Evolutionary conservation across 2,888 invertebrate species (phyloP).

Genomic region (Plebejus melissa): DNA sequence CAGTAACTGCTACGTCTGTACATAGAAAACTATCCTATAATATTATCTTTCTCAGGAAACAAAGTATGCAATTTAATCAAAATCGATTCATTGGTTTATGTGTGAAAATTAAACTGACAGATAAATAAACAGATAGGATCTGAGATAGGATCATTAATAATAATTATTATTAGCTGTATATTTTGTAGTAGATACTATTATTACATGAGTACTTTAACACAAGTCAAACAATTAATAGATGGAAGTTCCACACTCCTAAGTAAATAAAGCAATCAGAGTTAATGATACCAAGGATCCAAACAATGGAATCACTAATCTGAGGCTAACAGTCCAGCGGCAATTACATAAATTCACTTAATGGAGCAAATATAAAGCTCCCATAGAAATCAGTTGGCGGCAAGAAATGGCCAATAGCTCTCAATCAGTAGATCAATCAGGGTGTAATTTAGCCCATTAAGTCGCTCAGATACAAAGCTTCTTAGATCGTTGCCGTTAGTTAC

Average conservation of each 20-base stretch:
- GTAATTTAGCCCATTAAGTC: constrained; percentile 32
- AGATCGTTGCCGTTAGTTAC: constrained; percentile 18
- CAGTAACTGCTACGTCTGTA: too few species aligned
- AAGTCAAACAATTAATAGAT: neutral
- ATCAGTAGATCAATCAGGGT: constrained; percentile 34
- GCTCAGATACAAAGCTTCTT: constrained; percentile 21
- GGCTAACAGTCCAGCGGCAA: constrained; percentile 22
- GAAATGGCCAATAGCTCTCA: constrained; percentile 33
- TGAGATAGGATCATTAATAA: too few species aligned
- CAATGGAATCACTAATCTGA: constrained; percentile 23
- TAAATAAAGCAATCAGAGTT: constrained; percentile 19
- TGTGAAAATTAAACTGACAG: too few species aligned
- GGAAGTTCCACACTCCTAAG: neutral
- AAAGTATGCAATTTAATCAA: too few species aligned
- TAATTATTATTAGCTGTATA: neutral
- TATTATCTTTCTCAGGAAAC: too few species aligned
- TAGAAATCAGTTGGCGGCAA: constrained; percentile 28
- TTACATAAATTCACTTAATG: constrained; percentile 29
- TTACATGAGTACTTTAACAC: neutral
- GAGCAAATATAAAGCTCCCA: constrained; percentile 29
- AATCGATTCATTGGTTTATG: too few species aligned
- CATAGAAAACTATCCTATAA: too few species aligned
- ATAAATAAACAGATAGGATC: too few species aligned
- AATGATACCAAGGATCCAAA: constrained; percentile 10
- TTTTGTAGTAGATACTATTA: neutral